phyloP scores from a whole-genome alignment of 2,888 invertebrate species.

The Drosophila suboccidentalis region DNA sequence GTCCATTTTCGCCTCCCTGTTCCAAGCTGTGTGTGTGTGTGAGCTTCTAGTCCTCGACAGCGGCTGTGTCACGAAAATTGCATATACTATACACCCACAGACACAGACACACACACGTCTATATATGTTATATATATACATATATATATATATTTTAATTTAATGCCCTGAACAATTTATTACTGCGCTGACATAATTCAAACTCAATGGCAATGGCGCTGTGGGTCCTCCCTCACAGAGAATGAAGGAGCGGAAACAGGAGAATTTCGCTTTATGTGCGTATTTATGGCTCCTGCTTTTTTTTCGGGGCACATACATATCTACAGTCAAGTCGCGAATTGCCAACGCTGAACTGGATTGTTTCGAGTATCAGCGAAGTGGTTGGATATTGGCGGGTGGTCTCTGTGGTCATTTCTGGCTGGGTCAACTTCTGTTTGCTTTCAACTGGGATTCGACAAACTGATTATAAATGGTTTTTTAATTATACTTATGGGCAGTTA shows the following conservation, averaged over 20 bases:
- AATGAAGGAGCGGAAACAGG: constrained; percentile 10
- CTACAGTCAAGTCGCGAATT: constrained; percentile 42
- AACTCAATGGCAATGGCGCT: constrained; percentile 64
- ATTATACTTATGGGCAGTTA: constrained; percentile 62
- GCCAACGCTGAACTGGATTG: constrained; percentile 47
- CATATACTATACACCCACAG: constrained; percentile 1
- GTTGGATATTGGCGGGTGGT: not conserved
- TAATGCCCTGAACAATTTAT: constrained; percentile 72
- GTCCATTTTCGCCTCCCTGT: constrained; percentile 20
- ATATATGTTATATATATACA: constrained; percentile 24
- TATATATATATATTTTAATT: constrained; percentile 70
- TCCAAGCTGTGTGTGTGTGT: constrained; percentile 8
- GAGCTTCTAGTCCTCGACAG: constrained; percentile 16
- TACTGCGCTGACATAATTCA: constrained; percentile 77
- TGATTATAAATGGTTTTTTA: constrained; percentile 73
- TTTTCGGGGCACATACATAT: constrained; percentile 16
- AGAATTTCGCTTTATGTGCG: constrained; percentile 49
- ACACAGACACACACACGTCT: constrained; percentile 6
- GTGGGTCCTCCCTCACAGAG: constrained; percentile 7
- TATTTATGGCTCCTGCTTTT: constrained; percentile 50
- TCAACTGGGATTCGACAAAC: constrained; percentile 53
- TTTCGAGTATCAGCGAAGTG: constrained; percentile 34
- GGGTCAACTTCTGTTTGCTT: constrained; percentile 39
- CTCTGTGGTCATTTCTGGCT: constrained; percentile 3
- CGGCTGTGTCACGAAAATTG: constrained; percentile 28